A percentile compares a stretch with the other conserved stretches of the same genome.
These are phyloP conservation scores for Pseudolycoriella hygida DNA, from an alignment of 2,888 invertebrate genomes.

Conservation along the genomic window DNA sequence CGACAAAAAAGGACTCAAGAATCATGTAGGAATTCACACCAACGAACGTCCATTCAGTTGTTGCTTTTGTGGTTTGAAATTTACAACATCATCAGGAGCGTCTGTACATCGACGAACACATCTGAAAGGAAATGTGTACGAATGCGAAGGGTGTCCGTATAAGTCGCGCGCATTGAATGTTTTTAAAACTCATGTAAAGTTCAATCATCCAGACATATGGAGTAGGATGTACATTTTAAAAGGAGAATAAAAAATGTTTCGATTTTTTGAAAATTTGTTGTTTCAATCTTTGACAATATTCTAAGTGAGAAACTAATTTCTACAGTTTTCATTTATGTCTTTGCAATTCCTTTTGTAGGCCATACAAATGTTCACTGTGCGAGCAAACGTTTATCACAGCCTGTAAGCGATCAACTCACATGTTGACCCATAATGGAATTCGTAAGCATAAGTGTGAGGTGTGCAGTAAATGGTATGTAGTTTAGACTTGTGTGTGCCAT, in stretches of 20 bases:
- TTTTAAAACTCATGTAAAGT: background rate
- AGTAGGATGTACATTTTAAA: no score
- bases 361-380: background rate
- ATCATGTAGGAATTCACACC: background rate
- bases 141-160: background rate
- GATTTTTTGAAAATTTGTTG: no score
- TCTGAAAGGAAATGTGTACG: background rate
- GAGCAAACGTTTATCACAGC: background rate
- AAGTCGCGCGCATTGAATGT: background rate
- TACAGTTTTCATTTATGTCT: no score
- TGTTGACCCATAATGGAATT: background rate
- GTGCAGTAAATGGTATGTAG: no score
- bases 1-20: background rate
- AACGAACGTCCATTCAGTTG: background rate
- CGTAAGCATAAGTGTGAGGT: background rate
- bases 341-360: background rate
- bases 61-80: background rate
- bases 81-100: background rate
- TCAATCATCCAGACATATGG: no score
- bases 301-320: no score
- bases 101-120: background rate
- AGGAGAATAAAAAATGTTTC: no score
- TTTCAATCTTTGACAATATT: no score
- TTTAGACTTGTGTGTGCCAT: no score
- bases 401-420: background rate